Evolutionary conservation across 2,888 invertebrate species (phyloP), one percentile per base, ranked within the genome.

Genomic region (Masnerella sp.): DNA sequence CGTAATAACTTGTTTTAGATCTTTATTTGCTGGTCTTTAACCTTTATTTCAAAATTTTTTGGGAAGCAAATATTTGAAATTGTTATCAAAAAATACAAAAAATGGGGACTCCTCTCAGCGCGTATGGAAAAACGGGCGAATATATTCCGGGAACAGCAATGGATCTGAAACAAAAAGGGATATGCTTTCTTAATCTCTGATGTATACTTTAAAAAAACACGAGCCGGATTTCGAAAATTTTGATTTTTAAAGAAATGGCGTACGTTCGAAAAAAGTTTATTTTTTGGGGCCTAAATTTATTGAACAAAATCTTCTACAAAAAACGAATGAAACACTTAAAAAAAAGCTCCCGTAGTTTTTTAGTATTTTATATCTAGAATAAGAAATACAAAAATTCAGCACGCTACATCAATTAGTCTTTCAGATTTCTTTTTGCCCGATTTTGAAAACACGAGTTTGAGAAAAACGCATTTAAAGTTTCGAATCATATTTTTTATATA

Each of bases 391-490:
- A 52, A 52, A 17, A 36, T 52, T 52, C 20, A 40, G 38, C 11
- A 9, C 32, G 40, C 28, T 56, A 18, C 2, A 42, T 42, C 42
- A 15, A 56, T 56, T 42, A 30, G 30, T 30, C 15, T 49, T 42
- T 42, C 12, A 56, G 42, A 56, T 28, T 42, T 56, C 56, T 28
- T 61, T 47, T 38, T 49, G 61, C 45, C 11, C 45, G 45, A 45
- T 45, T 45, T 45, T 25, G 28, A 45, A 45, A 45, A 45, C 25
- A 47, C n/a, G 11, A 34, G 42, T 56, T 25, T 28, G 42, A 52
- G 17, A 54, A 49, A 49, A 49, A 42, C 25, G 25, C 25, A 7
- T 25, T 25, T 25, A 25, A 42, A 42, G 42, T 42, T 42, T 42
- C 11, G 20, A 14, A 18, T 42, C 17, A 42, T 42, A 17, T 42